Base-by-base conservation (phyloP, 2,888 invertebrate genomes). In the Epinotia brunnichana region DNA sequence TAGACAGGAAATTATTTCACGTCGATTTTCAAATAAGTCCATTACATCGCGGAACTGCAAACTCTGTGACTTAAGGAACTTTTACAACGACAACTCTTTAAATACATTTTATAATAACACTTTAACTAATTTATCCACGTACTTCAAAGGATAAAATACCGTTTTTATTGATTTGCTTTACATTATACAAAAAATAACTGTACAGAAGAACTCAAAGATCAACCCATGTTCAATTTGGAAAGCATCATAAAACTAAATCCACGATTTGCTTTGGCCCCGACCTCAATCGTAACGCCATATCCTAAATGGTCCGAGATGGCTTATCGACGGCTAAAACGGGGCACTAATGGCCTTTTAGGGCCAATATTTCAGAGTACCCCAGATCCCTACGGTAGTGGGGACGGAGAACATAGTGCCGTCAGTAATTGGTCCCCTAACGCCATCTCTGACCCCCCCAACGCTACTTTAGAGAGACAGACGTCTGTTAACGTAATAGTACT, bases 291-390 rank as follows among this genome's bases (percentile, higher is more conserved):
- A 80, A 80, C 81, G 80, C 81, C 80, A 83, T 82, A 83, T 81
- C 86, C 85, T 83, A 86, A 87, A 86, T 83, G 86, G 81, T 84
- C 84, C 82, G 85, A 87, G 87, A 86, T 84, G 85, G 85, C 87
- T 90, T 89, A 89, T 88, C 85, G 82, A 82, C 83, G 85, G 80
- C 78, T 79, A 81, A 84, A 84, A 83, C 82, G 88, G 86, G 84
- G 85, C 86, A 84, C 83, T 91, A 91, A 91, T 91, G 87, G 87
- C 81, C 85, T 86, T 88, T 86, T 83, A 85, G 85, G 88, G 89
- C 88, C 88, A 89, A 90, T 92, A 92, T 88, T 89, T 91, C 86
- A 91, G 86, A 78, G 82, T 61, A 70, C 77, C 76, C 78, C 79
- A 79, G 80, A 81, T 82, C 81, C 81, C 80, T 75, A 35, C 76